Conservation (phyloP, 2,797 vertebrate genomes). For the Neosilurus hyrtlii region DNA sequence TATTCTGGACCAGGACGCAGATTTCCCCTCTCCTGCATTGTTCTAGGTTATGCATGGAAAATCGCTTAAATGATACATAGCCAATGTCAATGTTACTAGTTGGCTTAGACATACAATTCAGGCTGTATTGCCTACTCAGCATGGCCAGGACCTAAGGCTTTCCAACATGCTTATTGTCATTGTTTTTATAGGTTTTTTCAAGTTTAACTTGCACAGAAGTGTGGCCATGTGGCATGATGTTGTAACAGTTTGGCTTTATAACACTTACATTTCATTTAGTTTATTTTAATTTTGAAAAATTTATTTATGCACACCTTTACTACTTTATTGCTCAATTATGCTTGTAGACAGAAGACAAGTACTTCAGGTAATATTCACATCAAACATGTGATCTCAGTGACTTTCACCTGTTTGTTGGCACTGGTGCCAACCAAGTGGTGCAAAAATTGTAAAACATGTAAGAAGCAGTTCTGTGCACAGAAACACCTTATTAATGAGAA, state of each 20-base stretch:
- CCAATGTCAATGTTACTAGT: conserved; percentile 21
- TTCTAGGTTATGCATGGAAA: conserved; percentile 12
- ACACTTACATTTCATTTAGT: no score
- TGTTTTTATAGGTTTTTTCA: neutral
- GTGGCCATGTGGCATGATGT: neutral
- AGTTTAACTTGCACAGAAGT: neutral
- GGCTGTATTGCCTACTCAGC: neutral
- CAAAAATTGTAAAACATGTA: neutral
- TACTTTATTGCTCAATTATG: no score
- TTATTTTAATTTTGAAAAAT: no score
- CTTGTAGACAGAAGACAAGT: neutral
- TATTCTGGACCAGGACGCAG: conserved; percentile 7
- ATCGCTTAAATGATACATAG: neutral
- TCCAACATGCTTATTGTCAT: conserved; percentile 4
- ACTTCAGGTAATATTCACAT: neutral
- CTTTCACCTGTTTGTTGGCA: neutral
- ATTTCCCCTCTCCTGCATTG: conserved; percentile 6
- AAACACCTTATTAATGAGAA: neutral
- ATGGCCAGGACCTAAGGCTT: neutral
- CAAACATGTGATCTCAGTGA: neutral
- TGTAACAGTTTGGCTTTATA: no score
- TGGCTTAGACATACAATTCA: conserved; percentile 4
- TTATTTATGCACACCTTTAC: no score
- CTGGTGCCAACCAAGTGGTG: no score
- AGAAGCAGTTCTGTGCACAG: neutral